Evolutionary conservation across 2,797 vertebrate species (phyloP).

Genomic region (Balearica regulorum): DNA sequence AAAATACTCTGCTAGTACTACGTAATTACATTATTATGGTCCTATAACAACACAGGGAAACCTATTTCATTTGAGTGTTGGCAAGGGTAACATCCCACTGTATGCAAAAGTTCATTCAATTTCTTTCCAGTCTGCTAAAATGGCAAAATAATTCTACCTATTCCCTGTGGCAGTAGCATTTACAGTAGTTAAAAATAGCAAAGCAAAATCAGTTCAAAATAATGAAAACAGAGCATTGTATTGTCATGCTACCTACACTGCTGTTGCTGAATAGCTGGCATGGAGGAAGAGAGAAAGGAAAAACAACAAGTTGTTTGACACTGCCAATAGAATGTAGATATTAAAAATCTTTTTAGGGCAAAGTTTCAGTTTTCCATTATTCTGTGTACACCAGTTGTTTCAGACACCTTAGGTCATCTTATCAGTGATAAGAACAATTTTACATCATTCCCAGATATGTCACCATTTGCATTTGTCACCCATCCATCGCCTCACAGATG

Average conservation of each 20-base stretch:
- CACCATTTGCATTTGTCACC: background rate
- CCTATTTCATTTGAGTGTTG: conserved; percentile 28
- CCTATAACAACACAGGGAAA: conserved; percentile 54
- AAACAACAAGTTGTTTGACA: background rate
- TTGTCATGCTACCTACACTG: background rate
- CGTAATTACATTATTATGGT: conserved; percentile 52
- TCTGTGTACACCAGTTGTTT: background rate
- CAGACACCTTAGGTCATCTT: background rate
- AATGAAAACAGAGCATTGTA: conserved; percentile 6
- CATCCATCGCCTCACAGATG: background rate
- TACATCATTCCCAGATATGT: background rate
- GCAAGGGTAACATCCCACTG: conserved; percentile 30
- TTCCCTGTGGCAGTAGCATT: conserved; percentile 41
- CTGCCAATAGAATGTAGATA: background rate
- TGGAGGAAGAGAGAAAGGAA: background rate
- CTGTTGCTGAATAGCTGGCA: background rate
- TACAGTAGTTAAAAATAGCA: conserved; percentile 49
- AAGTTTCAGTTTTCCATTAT: background rate
- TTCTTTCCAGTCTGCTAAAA: conserved; percentile 44
- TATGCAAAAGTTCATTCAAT: conserved; percentile 22
- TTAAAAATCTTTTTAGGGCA: background rate
- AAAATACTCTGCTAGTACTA: conserved; percentile 9
- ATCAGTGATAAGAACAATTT: background rate
- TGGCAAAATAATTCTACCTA: conserved; percentile 34
- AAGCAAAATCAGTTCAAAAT: background rate